These are phyloP conservation scores for Phortica magna DNA, from an alignment of 2,888 invertebrate genomes.

Conservation along the genomic window DNA sequence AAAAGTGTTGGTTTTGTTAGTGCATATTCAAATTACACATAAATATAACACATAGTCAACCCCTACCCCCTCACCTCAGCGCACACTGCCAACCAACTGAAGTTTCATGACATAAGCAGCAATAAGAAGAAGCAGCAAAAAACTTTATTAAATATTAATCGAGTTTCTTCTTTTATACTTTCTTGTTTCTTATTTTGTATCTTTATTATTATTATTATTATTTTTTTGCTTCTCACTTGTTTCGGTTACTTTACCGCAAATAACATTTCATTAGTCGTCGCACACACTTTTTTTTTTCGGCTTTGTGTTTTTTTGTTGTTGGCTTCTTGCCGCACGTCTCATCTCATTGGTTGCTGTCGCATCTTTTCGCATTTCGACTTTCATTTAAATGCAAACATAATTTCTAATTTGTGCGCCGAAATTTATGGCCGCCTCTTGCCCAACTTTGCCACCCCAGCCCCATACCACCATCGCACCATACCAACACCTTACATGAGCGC, in stretches of 20 bases:
- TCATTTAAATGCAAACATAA: conserved; percentile 77
- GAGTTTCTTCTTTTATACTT: conserved; percentile 52
- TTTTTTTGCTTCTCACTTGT: not conserved
- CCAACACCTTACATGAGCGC: conserved; percentile 61
- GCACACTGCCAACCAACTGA: not conserved
- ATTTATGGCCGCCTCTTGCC: conserved; percentile 66
- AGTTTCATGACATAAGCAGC: not conserved
- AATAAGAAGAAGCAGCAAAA: not conserved
- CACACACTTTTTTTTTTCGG: not conserved
- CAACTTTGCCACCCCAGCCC: not conserved
- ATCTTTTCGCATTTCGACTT: conserved; percentile 41
- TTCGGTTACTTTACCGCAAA: conserved; percentile 23
- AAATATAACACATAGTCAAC: too few relatives aligned
- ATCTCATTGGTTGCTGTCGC: not conserved
- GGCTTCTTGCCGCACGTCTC: not conserved
- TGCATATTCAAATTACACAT: too few relatives aligned
- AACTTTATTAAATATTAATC: conserved; percentile 63
- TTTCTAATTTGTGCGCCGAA: conserved; percentile 76
- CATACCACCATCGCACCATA: conserved; percentile 36
- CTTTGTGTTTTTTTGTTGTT: not conserved
- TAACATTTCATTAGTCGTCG: conserved; percentile 33
- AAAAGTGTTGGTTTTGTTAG: too few relatives aligned
- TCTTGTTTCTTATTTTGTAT: conserved; percentile 1
- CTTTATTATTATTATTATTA: conserved; percentile 38
- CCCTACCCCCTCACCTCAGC: too few relatives aligned